Evolutionary conservation across 2,888 invertebrate genomes (phyloP).

Genomic region (Cephonodes hylas): DNA sequence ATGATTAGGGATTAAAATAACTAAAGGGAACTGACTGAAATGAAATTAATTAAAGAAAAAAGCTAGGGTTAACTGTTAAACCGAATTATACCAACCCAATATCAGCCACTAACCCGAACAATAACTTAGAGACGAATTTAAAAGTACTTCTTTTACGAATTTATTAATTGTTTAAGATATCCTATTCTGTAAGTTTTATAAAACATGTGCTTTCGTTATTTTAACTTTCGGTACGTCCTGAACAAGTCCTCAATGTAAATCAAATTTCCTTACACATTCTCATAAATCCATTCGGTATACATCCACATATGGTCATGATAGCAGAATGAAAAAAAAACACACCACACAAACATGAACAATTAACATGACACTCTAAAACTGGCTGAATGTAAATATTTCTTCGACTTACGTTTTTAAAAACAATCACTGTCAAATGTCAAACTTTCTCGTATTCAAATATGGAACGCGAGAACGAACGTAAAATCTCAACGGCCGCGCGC

Average conservation of each 20-base stretch:
- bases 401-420: not conserved
- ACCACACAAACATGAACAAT: not conserved
- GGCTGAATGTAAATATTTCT: not conserved
- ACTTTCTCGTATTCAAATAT: no score
- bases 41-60: no score
- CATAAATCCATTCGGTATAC: constrained; percentile 33
- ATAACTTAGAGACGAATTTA: no score
- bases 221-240: no score
- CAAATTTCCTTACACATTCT: constrained; percentile 31
- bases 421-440: not conserved
- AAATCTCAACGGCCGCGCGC: not conserved
- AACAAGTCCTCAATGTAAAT: not conserved
- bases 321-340: constrained; percentile 15
- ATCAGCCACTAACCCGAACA: no score
- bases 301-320: constrained; percentile 38
- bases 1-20: not conserved
- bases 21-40: no score
- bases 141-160: no score
- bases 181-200: no score
- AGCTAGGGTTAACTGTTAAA: no score
- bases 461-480: not conserved
- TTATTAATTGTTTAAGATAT: no score
- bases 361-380: not conserved
- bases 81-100: no score
- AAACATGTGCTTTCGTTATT: no score